Conservation (phyloP, 2,888 invertebrate species). For the Amiota mariae region DNA sequence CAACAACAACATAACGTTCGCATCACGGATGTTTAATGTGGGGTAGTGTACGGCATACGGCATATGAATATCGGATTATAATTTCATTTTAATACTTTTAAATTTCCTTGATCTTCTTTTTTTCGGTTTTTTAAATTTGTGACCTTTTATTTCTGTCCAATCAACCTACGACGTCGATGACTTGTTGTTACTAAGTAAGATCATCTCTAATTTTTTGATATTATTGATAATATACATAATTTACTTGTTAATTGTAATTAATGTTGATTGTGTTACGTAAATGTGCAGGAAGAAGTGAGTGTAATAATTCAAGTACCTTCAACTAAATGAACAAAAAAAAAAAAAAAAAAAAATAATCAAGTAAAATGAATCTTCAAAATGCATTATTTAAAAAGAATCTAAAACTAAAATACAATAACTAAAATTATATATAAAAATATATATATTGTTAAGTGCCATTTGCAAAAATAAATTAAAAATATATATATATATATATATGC, state of each 20-base stretch:
- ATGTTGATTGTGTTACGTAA: neutral
- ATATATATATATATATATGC: slow-evolving; percentile 15
- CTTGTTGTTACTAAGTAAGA: slow-evolving; percentile 32
- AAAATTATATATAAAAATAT: neutral
- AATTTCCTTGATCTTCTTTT: no score
- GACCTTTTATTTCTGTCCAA: neutral
- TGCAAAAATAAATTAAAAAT: slow-evolving; percentile 11
- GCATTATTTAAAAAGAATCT: slow-evolving; percentile 13
- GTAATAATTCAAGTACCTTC: slow-evolving; percentile 9
- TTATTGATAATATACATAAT: slow-evolving; percentile 56
- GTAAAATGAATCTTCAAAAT: slow-evolving; percentile 4
- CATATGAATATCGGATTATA: no score
- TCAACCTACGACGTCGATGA: neutral
- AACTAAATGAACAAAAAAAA: no score
- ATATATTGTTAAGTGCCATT: slow-evolving; percentile 35
- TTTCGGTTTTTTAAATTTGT: neutral
- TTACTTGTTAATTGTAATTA: slow-evolving; percentile 5
- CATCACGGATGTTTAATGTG: slow-evolving; percentile 10
- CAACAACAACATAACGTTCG: slow-evolving; percentile 16
- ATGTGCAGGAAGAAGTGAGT: neutral
- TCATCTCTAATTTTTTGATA: slow-evolving; percentile 39
- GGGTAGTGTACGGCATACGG: neutral
- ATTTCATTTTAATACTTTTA: no score
- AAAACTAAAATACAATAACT: slow-evolving; percentile 2
- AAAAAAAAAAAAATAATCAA: slow-evolving; percentile 11